phyloP scores from a whole-genome alignment of 2,888 invertebrate species.

The Tanypteryx hageni region DNA sequence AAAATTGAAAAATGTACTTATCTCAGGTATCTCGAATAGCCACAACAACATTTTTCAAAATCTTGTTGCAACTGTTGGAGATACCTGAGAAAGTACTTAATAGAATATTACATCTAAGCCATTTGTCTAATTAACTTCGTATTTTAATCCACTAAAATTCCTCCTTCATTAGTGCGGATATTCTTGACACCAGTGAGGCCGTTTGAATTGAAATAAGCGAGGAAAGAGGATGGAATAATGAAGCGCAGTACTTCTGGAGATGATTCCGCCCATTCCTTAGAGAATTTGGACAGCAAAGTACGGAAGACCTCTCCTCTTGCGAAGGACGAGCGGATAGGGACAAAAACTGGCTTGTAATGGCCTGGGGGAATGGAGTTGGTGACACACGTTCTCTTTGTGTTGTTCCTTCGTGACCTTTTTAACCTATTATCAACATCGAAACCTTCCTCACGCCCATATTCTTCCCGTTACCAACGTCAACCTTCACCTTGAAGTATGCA shows the following conservation, averaged over 20 bases:
- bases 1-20: too few relatives aligned
- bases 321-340: not conserved
- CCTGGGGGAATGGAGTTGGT: not conserved
- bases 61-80: too few relatives aligned
- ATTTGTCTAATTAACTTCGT: too few relatives aligned
- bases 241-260: not conserved
- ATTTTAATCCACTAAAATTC: too few relatives aligned
- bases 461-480: not conserved
- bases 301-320: not conserved
- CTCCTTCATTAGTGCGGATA: not conserved
- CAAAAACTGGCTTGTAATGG: constrained; percentile 34
- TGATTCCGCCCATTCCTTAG: constrained; percentile 48
- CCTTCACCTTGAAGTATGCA: not conserved
- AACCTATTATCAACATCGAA: constrained; percentile 30
- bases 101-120: too few relatives aligned
- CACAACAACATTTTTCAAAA: too few relatives aligned
- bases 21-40: too few relatives aligned
- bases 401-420: constrained; percentile 44
- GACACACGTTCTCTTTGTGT: not conserved
- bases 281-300: constrained; percentile 11
- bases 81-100: too few relatives aligned
- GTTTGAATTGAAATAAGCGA: not conserved
- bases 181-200: not conserved
- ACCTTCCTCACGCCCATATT: constrained; percentile 40
- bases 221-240: not conserved